phyloP scores from a whole-genome alignment of 2,888 invertebrate species.

The Oligia fasciuncula region DNA sequence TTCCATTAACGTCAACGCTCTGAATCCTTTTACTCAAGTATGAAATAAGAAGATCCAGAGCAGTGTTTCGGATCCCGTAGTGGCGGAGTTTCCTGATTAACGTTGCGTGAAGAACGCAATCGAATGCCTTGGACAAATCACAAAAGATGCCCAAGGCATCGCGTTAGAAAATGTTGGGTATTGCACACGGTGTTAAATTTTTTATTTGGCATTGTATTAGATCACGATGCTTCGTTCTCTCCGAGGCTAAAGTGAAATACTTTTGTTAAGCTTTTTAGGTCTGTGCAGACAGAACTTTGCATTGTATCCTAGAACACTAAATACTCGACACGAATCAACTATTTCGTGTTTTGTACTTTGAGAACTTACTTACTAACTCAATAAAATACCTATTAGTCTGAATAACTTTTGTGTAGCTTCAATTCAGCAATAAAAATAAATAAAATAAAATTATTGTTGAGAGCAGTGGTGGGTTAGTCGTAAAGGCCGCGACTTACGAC shows the following conservation, averaged over 20 bases:
- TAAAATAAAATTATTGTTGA: background rate
- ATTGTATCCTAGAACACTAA: slow-evolving; percentile 27
- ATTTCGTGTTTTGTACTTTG: background rate
- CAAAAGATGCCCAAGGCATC: no score
- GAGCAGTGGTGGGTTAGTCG: background rate
- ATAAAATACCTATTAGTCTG: slow-evolving; percentile 22
- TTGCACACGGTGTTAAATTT: slow-evolving; percentile 25
- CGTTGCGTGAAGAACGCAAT: no score
- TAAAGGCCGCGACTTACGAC: background rate
- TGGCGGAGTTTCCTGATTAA: no score
- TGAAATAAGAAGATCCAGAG: no score
- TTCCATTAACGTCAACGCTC: no score
- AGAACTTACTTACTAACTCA: slow-evolving; percentile 8
- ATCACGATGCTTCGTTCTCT: slow-evolving; percentile 14
- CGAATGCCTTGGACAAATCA: no score
- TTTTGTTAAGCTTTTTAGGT: slow-evolving; percentile 33
- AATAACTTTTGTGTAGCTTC: slow-evolving; percentile 13
- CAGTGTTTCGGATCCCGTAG: no score
- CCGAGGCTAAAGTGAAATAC: slow-evolving; percentile 28
- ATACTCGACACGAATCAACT: slow-evolving; percentile 16
- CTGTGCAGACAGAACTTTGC: slow-evolving; percentile 8
- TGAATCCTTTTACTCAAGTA: no score
- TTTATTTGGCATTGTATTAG: slow-evolving; percentile 39
- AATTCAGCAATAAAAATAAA: background rate
- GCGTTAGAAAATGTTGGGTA: slow-evolving; percentile 3